Evolutionary conservation across 2,113 vertebrate genomes (phyloP).

Genomic region (Alethe diademata): DNA sequence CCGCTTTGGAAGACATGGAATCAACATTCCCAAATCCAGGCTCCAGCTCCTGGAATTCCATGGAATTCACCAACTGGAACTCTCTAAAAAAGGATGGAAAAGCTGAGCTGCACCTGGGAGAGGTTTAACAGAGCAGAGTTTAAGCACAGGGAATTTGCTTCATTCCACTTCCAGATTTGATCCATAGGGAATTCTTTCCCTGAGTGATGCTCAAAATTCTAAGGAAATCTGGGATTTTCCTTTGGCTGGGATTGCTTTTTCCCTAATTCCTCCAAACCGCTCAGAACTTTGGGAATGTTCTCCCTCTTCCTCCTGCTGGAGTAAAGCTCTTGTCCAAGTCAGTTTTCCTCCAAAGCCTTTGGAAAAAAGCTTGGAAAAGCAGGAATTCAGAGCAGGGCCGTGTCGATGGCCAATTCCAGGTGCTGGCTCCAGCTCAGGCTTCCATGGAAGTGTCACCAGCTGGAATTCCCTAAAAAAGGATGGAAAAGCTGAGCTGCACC

Average conservation of each 20-base stretch:
- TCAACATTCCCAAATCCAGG: not conserved
- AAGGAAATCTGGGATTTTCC: not conserved
- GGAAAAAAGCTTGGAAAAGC: not conserved
- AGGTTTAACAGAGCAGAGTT: not conserved
- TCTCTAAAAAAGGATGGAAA: too few species aligned
- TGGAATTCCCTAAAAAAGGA: too few species aligned
- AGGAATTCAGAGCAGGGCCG: not conserved
- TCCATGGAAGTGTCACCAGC: not conserved
- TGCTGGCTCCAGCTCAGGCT: not conserved
- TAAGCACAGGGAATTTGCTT: not conserved
- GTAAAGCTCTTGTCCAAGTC: not conserved
- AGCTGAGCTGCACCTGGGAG: not conserved
- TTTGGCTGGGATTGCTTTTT: too few species aligned
- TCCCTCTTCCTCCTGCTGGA: not conserved
- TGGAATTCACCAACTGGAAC: not conserved
- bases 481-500: not conserved
- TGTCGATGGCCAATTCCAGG: too few species aligned
- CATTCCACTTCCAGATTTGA: not conserved
- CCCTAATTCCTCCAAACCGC: not conserved
- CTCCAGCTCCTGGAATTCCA: not conserved
- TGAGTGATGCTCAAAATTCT: not conserved
- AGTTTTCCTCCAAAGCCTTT: not conserved
- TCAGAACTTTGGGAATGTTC: not conserved
- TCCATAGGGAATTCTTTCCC: not conserved
- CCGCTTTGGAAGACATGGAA: not conserved